Conservation (phyloP, 2,888 invertebrate species). For the Strigamia maritima region DNA sequence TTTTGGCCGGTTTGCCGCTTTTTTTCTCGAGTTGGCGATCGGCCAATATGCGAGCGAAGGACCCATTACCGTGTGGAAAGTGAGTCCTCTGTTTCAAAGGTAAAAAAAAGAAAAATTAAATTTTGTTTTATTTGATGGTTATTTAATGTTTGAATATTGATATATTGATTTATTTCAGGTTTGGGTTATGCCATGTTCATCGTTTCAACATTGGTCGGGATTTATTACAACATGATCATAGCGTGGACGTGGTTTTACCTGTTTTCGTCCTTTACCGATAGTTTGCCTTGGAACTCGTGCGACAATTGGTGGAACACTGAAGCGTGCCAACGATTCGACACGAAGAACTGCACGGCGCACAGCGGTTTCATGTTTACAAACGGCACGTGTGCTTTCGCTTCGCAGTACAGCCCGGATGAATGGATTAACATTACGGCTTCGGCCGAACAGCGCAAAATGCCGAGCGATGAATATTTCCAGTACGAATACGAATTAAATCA, state of each 20-base stretch:
- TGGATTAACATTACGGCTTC: conserved; percentile 45
- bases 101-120: conserved; percentile 45
- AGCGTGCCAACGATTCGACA: conserved; percentile 48
- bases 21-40: conserved; percentile 56
- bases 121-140: not conserved
- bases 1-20: conserved; percentile 55
- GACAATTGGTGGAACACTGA: conserved; percentile 54
- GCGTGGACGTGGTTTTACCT: conserved; percentile 59
- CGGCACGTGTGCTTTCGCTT: conserved; percentile 46
- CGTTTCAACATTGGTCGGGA: conserved; percentile 55
- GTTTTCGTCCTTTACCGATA: conserved; percentile 53
- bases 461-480: conserved; percentile 59
- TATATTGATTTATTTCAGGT: too few relatives aligned
- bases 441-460: conserved; percentile 49
- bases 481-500: conserved; percentile 47
- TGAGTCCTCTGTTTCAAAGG: conserved; percentile 57
- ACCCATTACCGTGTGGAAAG: conserved; percentile 56
- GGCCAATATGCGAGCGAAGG: conserved; percentile 57
- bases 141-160: not conserved
- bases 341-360: conserved; percentile 51
- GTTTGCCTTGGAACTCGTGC: conserved; percentile 55
- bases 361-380: conserved; percentile 51
- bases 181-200: conserved; percentile 59
- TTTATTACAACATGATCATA: conserved; percentile 59
- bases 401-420: conserved; percentile 42